Evolutionary conservation across 1,140 invertebrate species (phyloP).

Genomic region (Drosophila saltans): DNA sequence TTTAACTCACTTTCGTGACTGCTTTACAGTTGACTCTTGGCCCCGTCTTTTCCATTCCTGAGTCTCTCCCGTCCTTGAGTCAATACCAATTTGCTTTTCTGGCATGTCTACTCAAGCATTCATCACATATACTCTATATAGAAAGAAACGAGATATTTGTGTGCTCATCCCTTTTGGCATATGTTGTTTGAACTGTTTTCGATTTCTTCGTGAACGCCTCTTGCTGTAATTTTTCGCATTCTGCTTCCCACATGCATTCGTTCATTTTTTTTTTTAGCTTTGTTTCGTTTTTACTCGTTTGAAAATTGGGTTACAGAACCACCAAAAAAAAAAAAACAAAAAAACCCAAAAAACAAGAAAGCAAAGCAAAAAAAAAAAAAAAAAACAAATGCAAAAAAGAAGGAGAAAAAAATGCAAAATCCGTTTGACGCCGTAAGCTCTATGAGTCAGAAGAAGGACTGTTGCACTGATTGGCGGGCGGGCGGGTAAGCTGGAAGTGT

Average conservation of each 20-base stretch:
- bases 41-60: neutral
- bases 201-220: conserved; percentile 68
- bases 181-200: conserved; percentile 77
- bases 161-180: conserved; percentile 58
- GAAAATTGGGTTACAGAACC: conserved; percentile 77
- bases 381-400: conserved; percentile 4
- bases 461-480: conserved; percentile 65
- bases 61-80: neutral
- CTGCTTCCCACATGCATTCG: conserved; percentile 59
- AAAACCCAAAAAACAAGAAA: conserved; percentile 37
- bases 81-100: conserved; percentile 21
- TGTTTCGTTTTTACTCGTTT: conserved; percentile 59
- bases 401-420: conserved; percentile 69
- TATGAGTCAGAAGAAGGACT: conserved; percentile 62
- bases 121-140: conserved; percentile 32
- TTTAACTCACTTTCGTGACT: conserved; percentile 50
- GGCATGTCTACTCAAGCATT: conserved; percentile 35
- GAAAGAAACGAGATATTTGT: conserved; percentile 14
- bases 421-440: conserved; percentile 75
- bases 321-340: conserved; percentile 35
- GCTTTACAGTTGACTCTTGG: conserved; percentile 10
- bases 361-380: conserved; percentile 33
- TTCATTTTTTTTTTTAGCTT: conserved; percentile 28
- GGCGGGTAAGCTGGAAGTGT: conserved; percentile 1
- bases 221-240: conserved; percentile 74